These are phyloP conservation scores for Antitype chi DNA, from an alignment of 2,888 invertebrate genomes.

Conservation along the genomic window DNA sequence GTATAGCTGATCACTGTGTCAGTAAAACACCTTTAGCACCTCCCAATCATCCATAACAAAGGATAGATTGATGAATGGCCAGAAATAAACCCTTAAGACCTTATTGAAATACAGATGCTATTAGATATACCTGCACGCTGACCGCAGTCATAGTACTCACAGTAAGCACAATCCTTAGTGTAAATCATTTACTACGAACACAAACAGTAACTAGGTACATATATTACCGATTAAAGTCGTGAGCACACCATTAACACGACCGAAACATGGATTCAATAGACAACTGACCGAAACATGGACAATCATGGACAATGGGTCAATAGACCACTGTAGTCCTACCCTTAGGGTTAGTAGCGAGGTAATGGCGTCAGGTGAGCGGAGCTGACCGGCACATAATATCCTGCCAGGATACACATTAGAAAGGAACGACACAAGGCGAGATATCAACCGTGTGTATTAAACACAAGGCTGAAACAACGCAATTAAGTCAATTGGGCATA, in stretches of 20 bases:
- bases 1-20: background rate
- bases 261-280: conserved; percentile 7
- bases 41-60: background rate
- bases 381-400: conserved; percentile 42
- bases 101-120: background rate
- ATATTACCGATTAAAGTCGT: conserved; percentile 39
- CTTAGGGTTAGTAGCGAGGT: background rate
- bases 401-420: conserved; percentile 59
- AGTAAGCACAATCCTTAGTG: background rate
- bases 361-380: conserved; percentile 29
- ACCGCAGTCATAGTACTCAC: background rate
- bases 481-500: conserved; percentile 22
- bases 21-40: background rate
- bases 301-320: too few species aligned
- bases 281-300: conserved; percentile 25
- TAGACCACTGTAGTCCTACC: conserved; percentile 33
- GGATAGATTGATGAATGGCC: background rate
- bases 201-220: conserved; percentile 4
- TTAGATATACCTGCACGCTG: background rate
- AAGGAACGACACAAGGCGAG: conserved; percentile 39
- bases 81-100: background rate
- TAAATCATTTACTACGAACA: background rate
- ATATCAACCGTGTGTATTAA: conserved; percentile 51
- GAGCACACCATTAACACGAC: conserved; percentile 30
- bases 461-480: conserved; percentile 56